Evolutionary conservation across 2,888 invertebrate genomes (phyloP), one percentile per base, ranked within the genome.

Genomic region (Anthoptus insignis): DNA sequence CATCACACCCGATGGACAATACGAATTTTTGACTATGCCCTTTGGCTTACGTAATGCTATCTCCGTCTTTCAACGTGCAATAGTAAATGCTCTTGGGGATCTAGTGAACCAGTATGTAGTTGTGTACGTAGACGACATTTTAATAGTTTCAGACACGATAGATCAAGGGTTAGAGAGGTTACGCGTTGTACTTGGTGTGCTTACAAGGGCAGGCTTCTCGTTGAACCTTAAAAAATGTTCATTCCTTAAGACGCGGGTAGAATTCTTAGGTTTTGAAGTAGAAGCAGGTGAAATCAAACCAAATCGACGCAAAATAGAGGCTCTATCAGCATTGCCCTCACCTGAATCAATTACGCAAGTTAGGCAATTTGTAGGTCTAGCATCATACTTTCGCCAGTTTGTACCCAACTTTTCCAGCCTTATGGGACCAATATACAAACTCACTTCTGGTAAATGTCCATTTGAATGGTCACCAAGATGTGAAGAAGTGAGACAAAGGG

Each of bases 1-100:
- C n/a, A 45, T 65, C 11, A 63, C 59, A 11, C 5, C 54, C 0
- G 61, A 65, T 0, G 59, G 54, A 1, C 57, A 64, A 14, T 64
- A 11, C 8, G 64, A 65, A 27, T 65, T 34, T 39, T 29, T 65
- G n/a, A 37, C 59, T 0, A 68, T 66, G 68, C 63, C 65, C 1
- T 67, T 67, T 76, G 86, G 86, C 6, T 65, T 84, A 6, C 78
- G 75, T 16, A 83, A 81, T 60, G 73, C 75, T 0, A 47, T 39
- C 16, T 39, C 39, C 0, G 39, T 39, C 0, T 39, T 39, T 16
- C 39, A 39, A 8, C 13, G 39, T 1, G 39, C 39, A 16, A 39
- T 39, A 7, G 16, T 39, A 16, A 39, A 16, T 13, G 39, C 39
- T 1, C 16, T 39, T 16, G 39, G 39, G 14, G 39, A 39, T 6